Base-by-base conservation (phyloP, 2,113 vertebrate genomes). In the Malaclemys terrapin region DNA sequence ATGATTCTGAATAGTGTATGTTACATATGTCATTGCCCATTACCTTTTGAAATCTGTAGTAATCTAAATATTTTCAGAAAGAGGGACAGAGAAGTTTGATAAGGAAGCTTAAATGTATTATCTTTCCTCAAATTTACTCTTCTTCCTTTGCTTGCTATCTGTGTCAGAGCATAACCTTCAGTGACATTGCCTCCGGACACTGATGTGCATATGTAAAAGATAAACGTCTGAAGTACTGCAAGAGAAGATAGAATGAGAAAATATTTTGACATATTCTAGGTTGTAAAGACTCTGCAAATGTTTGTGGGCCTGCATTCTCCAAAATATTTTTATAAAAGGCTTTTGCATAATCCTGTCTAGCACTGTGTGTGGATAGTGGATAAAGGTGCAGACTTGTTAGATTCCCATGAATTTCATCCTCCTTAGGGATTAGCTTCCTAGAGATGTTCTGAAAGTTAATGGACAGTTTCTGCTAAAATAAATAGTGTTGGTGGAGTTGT, bases 361-460 rank as follows among this genome's bases (percentile, higher is more conserved):
- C 47, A 94, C 88, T 85, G 54, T 81, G 27, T 69, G 49, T 82
- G 80, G 25, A 94, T 82, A 90, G 53, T 79, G 35, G 84, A 95
- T 96, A 96, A 96, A 97, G 62, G 31, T 90, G 24, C 78, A 95
- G 80, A 35, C 72, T 87, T 92, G 59, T 93, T 96, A 97, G 35
- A 24, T 52, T 95, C 78, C 91, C 80, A 84, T 94, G 92, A 95
- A 96, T 96, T 96, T 96, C 89, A 89, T 79, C 65, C 31, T 87
- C 94, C 45, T 31, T 81, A 65, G 88, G 81, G 91, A 96, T 97
- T 96, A 97, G 84, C 81, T 94, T 97, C 85, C 65, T 56, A 94
- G 80, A 79, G 82, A 87, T 89, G 35, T 80, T 84, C 90, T 94
- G 83, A 92, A 95, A 89, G 78, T 86, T 89, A 91, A 92, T 89